Evolutionary conservation across 64 coral and sea anemone species (phyloP).

Genomic region (Montipora sp.): DNA sequence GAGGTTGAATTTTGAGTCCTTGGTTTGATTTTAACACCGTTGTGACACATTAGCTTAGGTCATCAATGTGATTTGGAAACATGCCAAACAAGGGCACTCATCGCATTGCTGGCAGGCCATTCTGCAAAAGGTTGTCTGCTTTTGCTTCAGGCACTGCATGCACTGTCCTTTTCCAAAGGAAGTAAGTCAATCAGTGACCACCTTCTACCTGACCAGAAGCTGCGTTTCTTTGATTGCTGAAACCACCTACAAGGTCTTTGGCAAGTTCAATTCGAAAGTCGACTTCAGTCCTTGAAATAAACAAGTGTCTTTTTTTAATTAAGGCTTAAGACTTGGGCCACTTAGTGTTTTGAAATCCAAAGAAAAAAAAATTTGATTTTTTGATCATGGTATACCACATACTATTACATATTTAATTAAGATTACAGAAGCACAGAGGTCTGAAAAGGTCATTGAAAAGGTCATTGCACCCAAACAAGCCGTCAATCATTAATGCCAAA

Average conservation of each 20-base stretch:
- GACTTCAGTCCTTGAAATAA: not conserved
- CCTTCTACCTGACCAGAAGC: not conserved
- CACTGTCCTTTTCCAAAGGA: slow-evolving; percentile 1
- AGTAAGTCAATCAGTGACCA: slow-evolving; percentile 10
- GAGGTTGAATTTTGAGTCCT: not conserved
- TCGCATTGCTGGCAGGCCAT: slow-evolving; percentile 6
- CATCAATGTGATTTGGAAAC: slow-evolving; percentile 1
- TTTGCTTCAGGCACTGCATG: slow-evolving; percentile 4
- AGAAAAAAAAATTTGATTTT: too few species aligned
- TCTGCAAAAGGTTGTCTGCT: not conserved
- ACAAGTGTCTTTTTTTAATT: too few species aligned
- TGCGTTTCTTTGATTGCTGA: not conserved
- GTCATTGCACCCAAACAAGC: too few species aligned
- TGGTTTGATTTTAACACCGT: not conserved
- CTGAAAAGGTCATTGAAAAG: too few species aligned
- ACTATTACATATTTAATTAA: too few species aligned
- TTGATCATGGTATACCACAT: too few species aligned
- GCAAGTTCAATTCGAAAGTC: slow-evolving; percentile 30
- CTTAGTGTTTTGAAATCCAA: too few species aligned
- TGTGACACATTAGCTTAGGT: not conserved
- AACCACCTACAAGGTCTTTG: slow-evolving; percentile 10
- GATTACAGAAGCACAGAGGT: too few species aligned
- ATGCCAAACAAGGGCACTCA: not conserved
- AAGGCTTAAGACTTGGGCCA: too few species aligned
- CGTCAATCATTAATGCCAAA: too few species aligned